Evolutionary conservation across 2,797 vertebrate species (phyloP), one percentile per base, ranked within the genome.

Genomic region (Protosalanx chinensis): DNA sequence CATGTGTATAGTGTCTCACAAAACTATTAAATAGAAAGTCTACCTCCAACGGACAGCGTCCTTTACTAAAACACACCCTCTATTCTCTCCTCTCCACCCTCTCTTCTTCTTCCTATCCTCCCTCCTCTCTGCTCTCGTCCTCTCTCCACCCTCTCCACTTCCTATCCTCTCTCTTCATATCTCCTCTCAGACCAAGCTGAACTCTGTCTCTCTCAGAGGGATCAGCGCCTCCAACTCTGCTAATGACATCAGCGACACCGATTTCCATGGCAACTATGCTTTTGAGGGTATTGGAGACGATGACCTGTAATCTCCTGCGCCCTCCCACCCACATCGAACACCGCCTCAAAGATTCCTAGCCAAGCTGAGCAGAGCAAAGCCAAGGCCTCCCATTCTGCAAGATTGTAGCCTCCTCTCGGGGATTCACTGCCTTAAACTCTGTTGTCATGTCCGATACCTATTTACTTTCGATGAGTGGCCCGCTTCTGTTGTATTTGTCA

Each of bases 261-360:
- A 97, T 83, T 95, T 98, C 91, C 97, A 98, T 0, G 97, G 97
- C 90, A 99, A 99, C 90, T 98, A 97, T 0, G 97, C 97, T 86
- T 99, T 99, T 1, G 98, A 99, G 90, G 98, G 98, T 88, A 99
- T 99, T 13, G 98, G 98, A 0, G 98, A 99, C 0, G 97, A 99
- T 57, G 98, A 99, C 87, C 94, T 99, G 91, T 99, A 94, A 94
- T 33, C 29, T 35, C 61, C 59, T 53, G 60, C 46, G 35, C 0
- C 1, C 64, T 58, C 27, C 1, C 67, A 35, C 18, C 56, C 20
- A 80, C 76, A 76, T 73, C 73, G 6, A 78, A 61, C 29, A 72
- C 77, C 81, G 81, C 70, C 61, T 82, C 83, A 71, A 77, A 87
- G 80, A 82, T 82, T 68, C 81, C 77, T 35, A 82, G 82, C 70